Percentiles rank a stretch among this genome's conserved stretches.
phyloP scores from a whole-genome alignment of 2,888 invertebrate species.

The Thymelicus lineola region DNA sequence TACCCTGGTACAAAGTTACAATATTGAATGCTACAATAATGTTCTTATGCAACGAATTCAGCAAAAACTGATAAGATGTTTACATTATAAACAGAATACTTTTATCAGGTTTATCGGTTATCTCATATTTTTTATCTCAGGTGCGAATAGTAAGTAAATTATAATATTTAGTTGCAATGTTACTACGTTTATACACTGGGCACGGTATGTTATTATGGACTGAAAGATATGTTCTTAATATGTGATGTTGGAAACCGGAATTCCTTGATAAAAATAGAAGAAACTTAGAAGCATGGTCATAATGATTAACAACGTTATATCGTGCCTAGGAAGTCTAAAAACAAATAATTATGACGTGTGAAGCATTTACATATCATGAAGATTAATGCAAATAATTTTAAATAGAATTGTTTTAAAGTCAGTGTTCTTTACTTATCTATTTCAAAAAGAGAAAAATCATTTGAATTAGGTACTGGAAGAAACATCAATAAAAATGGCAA shows the following conservation, averaged over 20 bases:
- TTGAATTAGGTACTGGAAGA: too few species aligned
- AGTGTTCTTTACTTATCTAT: too few species aligned
- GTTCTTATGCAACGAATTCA: slow-evolving; percentile 19
- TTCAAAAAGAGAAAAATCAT: too few species aligned
- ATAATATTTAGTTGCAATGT: slow-evolving; percentile 12
- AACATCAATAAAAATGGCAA: too few species aligned
- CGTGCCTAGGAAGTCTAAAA: too few species aligned
- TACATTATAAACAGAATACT: slow-evolving; percentile 21
- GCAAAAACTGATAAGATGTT: slow-evolving; percentile 27
- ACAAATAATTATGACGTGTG: too few species aligned
- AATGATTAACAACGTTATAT: too few species aligned
- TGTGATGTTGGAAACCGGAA: background rate
- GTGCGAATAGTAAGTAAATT: slow-evolving; percentile 3
- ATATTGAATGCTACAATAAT: slow-evolving; percentile 10
- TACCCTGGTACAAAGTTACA: slow-evolving; percentile 21
- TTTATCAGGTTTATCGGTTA: slow-evolving; percentile 18
- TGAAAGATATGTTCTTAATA: background rate
- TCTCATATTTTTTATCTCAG: slow-evolving; percentile 13
- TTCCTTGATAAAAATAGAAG: background rate
- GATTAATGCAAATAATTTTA: too few species aligned
- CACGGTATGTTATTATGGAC: background rate
- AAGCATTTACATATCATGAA: too few species aligned
- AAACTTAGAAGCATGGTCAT: too few species aligned
- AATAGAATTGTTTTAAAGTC: too few species aligned
- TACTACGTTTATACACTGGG: slow-evolving; percentile 2